Conservation (phyloP, 1,140 invertebrate species). For the Watersipora subatra region DNA sequence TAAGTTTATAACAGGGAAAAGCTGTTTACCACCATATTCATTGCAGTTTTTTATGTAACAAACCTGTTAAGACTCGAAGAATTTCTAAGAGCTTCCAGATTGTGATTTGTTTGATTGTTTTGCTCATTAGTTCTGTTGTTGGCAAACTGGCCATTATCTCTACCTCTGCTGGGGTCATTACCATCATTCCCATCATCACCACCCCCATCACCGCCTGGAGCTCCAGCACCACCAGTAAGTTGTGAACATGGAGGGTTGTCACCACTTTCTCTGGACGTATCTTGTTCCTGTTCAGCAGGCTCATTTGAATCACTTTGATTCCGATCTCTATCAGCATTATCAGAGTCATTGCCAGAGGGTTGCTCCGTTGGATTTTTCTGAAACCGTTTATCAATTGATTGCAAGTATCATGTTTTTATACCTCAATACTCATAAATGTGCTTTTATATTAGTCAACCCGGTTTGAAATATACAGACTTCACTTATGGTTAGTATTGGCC, state of each 20-base stretch:
- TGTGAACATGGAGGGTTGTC: background rate
- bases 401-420: background rate
- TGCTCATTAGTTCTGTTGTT: background rate
- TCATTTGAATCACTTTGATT: background rate
- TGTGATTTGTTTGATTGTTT: no score
- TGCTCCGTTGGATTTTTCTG: background rate
- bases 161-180: background rate
- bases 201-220: background rate
- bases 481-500: no score
- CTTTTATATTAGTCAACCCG: no score
- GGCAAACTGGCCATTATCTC: background rate
- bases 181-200: background rate
- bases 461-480: no score
- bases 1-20: no score
- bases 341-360: no score
- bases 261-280: no score
- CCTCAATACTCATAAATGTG: no score
- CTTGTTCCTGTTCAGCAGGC: background rate
- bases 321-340: background rate
- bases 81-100: background rate
- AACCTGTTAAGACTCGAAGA: no score
- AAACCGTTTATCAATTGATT: background rate
- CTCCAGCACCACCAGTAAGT: background rate
- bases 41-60: no score
- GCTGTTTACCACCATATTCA: no score